Base-by-base conservation (phyloP, 2,888 invertebrate species). In the Ichneumon xanthorius region DNA sequence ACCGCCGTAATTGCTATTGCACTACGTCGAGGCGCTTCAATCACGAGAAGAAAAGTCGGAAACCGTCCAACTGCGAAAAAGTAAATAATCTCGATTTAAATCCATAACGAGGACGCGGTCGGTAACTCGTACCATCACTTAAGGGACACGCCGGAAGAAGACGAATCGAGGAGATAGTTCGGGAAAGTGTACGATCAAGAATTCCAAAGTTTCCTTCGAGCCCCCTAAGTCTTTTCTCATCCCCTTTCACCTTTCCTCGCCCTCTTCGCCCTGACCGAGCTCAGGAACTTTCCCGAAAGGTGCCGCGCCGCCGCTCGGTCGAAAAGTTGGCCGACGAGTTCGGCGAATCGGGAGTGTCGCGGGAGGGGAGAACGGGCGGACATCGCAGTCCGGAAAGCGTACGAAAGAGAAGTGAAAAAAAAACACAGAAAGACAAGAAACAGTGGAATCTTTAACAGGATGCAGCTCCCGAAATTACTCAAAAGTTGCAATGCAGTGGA, bases 311-410 rank as follows among this genome's bases (percentile, higher is more conserved):
- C 70, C 61, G 58, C 58, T 76, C 68, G 63, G 81, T 82, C 68
- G 76, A 82, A 76, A 82, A 82, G 81, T 82, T 81, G 75, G n/a
- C 22, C 73, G 81, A 76, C 53, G 70, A 82, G 76, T 82, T 82
- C 76, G 63, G 30, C 63, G 30, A 63, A 70, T 50, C 70, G 70
- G 19, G 40, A 63, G 71, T 63, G 71, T 80, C 63, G 80, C 53
- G 50, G 7, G 14, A 63, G 63, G 7, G 63, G 7, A 33, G 63
- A n/a, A 63, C 30, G 63, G 63, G 30, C 16, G 63, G 63, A 37
- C 48, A 19, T 61, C 11, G 9, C 11, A 63, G 30, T 50, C 22
- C 65, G 33, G 6, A 30, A 50, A 50, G 7, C 22, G 33, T 53
- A 65, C 16, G 30, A 33, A 37, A 65, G 22, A 65, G 19, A 76